Percentiles rank a stretch among this genome's conserved stretches.
Conservation (phyloP, 2,113 vertebrate species). For the Riparia riparia region DNA sequence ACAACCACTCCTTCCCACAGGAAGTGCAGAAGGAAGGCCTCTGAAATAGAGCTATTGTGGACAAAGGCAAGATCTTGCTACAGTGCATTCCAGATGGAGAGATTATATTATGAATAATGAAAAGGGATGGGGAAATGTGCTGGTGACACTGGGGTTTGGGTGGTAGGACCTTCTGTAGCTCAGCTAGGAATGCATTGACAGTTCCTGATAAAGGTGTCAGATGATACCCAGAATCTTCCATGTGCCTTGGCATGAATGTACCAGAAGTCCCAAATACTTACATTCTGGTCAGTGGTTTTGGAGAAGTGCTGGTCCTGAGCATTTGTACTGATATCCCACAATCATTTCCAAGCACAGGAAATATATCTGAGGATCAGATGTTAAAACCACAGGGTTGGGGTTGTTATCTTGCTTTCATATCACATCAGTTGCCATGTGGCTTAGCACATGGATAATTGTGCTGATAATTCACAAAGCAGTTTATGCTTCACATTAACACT, state of each 20-base stretch:
- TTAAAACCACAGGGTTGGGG: not conserved
- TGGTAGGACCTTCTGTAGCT: not conserved
- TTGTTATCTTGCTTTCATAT: not conserved
- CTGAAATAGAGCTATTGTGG: not conserved
- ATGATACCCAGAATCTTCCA: not conserved
- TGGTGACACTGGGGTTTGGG: not conserved
- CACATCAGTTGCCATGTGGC: not conserved
- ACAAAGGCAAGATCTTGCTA: not conserved
- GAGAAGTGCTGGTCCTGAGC: not conserved
- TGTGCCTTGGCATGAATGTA: not conserved
- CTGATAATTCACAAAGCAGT: slow-evolving; percentile 10
- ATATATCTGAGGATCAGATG: not conserved
- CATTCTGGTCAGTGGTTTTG: not conserved
- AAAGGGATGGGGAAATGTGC: not conserved
- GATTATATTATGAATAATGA: not conserved
- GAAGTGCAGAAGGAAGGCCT: not conserved
- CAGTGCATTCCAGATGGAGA: not conserved
- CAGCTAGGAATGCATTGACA: not conserved
- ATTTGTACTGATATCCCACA: not conserved
- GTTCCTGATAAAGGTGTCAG: not conserved
- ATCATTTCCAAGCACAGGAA: not conserved
- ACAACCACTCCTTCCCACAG: not conserved
- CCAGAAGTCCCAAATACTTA: not conserved
- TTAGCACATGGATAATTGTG: not conserved
- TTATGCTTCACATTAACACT: not conserved